phyloP scores from a whole-genome alignment of 2,113 vertebrate species.

The Eclectus roratus region DNA sequence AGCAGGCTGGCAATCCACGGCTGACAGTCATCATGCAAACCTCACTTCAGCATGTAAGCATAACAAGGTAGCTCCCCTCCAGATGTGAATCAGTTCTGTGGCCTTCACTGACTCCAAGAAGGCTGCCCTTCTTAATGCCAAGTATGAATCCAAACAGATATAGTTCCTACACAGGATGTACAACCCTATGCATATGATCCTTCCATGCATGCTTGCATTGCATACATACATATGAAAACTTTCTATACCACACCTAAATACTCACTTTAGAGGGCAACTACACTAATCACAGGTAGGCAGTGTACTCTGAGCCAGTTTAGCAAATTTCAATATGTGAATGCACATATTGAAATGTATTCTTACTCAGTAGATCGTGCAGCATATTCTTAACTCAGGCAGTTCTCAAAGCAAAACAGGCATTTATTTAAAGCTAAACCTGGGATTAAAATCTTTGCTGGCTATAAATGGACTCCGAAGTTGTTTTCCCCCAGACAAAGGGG shows the following conservation, averaged over 20 bases:
- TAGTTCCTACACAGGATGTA: background rate
- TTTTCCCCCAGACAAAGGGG: background rate
- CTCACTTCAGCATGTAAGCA: background rate
- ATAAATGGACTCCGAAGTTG: background rate
- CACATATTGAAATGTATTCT: background rate
- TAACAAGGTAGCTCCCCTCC: background rate
- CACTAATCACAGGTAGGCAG: background rate
- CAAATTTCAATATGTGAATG: background rate
- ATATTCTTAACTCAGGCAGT: background rate
- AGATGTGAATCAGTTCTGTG: background rate
- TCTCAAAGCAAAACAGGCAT: slow-evolving; percentile 19
- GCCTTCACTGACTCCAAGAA: background rate
- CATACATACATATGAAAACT: background rate
- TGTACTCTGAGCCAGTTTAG: background rate
- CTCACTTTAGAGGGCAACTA: background rate
- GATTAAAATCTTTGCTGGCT: slow-evolving; percentile 44
- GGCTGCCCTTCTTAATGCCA: background rate
- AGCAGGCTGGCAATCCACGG: background rate
- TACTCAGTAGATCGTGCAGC: background rate
- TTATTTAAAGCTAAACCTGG: slow-evolving; percentile 40
- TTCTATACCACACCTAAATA: background rate
- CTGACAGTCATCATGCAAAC: background rate
- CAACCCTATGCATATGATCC: background rate
- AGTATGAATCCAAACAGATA: background rate
- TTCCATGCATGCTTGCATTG: background rate